Base-by-base conservation (phyloP, 2,113 vertebrate species). In the Calyptomena viridis region DNA sequence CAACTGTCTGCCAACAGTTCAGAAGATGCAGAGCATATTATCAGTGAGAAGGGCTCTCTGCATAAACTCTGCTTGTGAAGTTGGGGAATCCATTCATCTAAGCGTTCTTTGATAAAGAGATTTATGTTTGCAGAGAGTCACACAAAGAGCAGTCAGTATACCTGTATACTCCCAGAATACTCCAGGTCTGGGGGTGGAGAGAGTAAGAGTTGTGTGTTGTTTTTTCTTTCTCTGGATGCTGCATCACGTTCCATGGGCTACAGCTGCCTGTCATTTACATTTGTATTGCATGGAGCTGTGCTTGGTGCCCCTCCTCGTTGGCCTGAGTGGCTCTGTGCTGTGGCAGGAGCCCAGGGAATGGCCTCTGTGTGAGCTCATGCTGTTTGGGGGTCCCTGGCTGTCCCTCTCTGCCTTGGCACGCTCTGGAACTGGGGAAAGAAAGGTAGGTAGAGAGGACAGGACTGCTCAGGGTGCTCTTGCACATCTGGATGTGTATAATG, bases 381-480 rank as follows among this genome's bases (percentile, higher is more conserved):
- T 44, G 25, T 28, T 66, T 0, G 0, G 55, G 44, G 40, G 35
- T 42, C 40, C 6, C 58, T 33, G 42, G 12, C 40, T 1, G 2
- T 5, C 35, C 60, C 60, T 15, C 5, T 25, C 7, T 39, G 58
- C 52, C 42, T 35, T 13, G 30, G 59, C 69, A 37, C 2, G 2
- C 28, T 60, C 35, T 27, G 25, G n/a, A 42, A 46, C 40, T 33
- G 2, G 21, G 6, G 31, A 64, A 40, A 28, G 44, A 39, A 37
- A 24, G 17, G 56, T 17, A n/a, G 49, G 7, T 16, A 25, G 3
- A 31, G 31, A 42, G 22, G 40, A 46, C 30, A 30, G 33, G 78
- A 21, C 52, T 80, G 58, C 74, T 87, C 23, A 13, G 52, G n/a
- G 46, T 53, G 63, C 53, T 79, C 30, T 33, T 52, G 40, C 58